Percentiles rank a stretch among this genome's conserved stretches.
Conservation (phyloP, 1,140 invertebrate species). For the Halotydeus destructor region DNA sequence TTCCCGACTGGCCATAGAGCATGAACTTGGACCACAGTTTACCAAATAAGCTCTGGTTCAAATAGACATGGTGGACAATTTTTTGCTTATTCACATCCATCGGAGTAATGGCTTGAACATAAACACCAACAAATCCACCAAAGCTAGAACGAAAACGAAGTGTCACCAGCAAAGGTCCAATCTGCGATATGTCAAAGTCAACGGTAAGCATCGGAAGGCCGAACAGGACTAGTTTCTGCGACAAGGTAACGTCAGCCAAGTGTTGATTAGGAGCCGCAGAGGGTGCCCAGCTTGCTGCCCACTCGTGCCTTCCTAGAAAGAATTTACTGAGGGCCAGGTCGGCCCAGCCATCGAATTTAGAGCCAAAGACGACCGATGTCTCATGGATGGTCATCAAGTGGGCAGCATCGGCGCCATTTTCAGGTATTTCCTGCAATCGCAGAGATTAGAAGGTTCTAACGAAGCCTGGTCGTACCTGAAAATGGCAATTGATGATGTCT, state of each 20-base stretch:
- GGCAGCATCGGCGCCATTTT: conserved; percentile 66
- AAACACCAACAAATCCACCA: conserved; percentile 34
- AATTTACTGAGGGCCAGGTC: neutral
- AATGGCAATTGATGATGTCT: conserved; percentile 40
- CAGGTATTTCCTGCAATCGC: conserved; percentile 53
- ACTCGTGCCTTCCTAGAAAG: conserved; percentile 3
- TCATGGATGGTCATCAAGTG: conserved; percentile 55
- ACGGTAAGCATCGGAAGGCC: neutral
- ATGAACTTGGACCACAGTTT: conserved; percentile 41
- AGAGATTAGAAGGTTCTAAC: neutral
- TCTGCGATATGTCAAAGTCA: neutral
- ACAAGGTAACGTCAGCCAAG: neutral
- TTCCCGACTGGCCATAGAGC: conserved; percentile 44
- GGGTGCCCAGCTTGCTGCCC: neutral
- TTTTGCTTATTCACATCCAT: conserved; percentile 51
- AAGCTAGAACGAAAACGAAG: conserved; percentile 37
- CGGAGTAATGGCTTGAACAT: conserved; percentile 57
- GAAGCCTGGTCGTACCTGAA: conserved; percentile 19
- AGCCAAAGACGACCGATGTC: conserved; percentile 33
- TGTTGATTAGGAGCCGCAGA: conserved; percentile 1
- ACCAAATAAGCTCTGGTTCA: conserved; percentile 29
- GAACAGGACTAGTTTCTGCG: neutral
- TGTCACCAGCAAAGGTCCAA: conserved; percentile 29
- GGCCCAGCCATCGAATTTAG: neutral
- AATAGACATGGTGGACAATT: conserved; percentile 51